Evolutionary conservation across 2,797 vertebrate species (phyloP).

Genomic region (Eurystomus glaucurus): DNA sequence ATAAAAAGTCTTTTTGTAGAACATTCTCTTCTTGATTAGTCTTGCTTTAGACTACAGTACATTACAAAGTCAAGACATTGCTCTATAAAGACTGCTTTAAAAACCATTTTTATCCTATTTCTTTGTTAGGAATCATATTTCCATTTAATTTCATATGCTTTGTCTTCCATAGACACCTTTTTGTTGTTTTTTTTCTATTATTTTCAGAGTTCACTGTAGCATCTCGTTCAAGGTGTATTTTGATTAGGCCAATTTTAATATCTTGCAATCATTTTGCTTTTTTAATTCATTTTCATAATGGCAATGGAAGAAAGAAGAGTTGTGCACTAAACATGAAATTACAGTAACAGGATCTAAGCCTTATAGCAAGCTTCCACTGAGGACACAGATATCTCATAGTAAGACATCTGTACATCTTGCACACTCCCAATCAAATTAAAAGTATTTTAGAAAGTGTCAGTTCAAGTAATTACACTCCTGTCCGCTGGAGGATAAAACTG

Average conservation of each 20-base stretch:
- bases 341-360: not conserved
- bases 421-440: not conserved
- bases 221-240: slow-evolving; percentile 32
- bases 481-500: not conserved
- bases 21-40: slow-evolving; percentile 21
- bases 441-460: not conserved
- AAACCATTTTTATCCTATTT: slow-evolving; percentile 23
- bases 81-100: not conserved
- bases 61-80: not conserved
- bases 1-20: slow-evolving; percentile 19
- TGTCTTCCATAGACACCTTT: slow-evolving; percentile 40
- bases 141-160: slow-evolving; percentile 33
- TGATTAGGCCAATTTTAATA: slow-evolving; percentile 68
- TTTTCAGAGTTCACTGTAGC: slow-evolving; percentile 47
- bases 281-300: slow-evolving; percentile 23
- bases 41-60: not conserved
- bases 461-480: not conserved
- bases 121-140: slow-evolving; percentile 58
- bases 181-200: slow-evolving; percentile 57
- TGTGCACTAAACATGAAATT: slow-evolving; percentile 46
- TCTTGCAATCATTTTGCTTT: slow-evolving; percentile 29
- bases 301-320: slow-evolving; percentile 10
- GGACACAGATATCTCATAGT: not conserved
- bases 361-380: not conserved
- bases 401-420: not conserved